Evolutionary conservation across 1,140 invertebrate species (phyloP).

Genomic region (Plectrocnemia conspersa): DNA sequence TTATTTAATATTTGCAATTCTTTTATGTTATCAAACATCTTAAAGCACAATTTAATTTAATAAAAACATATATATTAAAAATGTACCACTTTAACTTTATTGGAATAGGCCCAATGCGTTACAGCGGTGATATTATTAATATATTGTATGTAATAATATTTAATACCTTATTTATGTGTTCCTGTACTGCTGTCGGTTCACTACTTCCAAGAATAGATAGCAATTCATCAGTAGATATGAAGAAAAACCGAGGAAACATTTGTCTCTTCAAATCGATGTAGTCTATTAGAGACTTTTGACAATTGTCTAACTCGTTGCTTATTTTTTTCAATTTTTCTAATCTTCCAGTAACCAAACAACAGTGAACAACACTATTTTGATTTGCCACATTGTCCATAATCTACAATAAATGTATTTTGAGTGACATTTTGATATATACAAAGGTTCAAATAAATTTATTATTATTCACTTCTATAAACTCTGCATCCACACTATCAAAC

Average conservation of each 20-base stretch:
- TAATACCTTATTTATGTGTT: slow-evolving; percentile 83
- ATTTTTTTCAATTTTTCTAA: slow-evolving; percentile 69
- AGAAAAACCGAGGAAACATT: slow-evolving; percentile 86
- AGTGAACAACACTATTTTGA: slow-evolving; percentile 69
- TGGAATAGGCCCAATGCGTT: no score
- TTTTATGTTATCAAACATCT: slow-evolving; percentile 89
- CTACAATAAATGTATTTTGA: slow-evolving; percentile 39
- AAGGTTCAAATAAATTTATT: slow-evolving; percentile 4
- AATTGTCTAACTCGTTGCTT: slow-evolving; percentile 73
- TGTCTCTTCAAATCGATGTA: slow-evolving; percentile 83
- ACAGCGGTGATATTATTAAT: no score
- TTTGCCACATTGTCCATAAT: slow-evolving; percentile 80
- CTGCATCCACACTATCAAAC: slow-evolving; percentile 82
- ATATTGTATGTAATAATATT: no score
- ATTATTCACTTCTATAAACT: slow-evolving; percentile 61
- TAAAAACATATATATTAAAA: neutral
- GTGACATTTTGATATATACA: neutral
- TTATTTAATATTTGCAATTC: slow-evolving; percentile 63
- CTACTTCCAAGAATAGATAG: slow-evolving; percentile 84
- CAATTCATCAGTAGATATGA: slow-evolving; percentile 89
- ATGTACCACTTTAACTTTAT: no score
- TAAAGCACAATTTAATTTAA: slow-evolving; percentile 34
- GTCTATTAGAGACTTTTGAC: slow-evolving; percentile 86
- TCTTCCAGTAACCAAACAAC: slow-evolving; percentile 68
- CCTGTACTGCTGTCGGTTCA: slow-evolving; percentile 73